A percentile compares a stretch with the other conserved stretches of the same genome.
Conservation (phyloP, 2,113 vertebrate genomes). For the Aix galericulata region DNA sequence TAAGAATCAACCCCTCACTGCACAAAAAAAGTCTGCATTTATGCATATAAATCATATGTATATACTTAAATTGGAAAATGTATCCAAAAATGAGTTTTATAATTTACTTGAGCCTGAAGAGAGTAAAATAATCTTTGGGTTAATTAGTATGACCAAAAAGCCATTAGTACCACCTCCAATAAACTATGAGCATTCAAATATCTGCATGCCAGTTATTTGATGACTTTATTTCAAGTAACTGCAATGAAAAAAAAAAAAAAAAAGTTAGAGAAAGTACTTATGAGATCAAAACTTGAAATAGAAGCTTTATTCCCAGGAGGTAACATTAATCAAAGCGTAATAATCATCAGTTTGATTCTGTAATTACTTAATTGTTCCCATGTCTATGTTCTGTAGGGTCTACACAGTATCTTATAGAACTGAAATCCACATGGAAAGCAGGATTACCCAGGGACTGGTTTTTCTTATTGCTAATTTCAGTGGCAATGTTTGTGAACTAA, state of each 20-base stretch:
- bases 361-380: background rate
- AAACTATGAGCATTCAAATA: background rate
- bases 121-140: background rate
- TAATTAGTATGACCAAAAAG: background rate
- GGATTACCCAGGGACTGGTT: background rate
- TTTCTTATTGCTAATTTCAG: background rate
- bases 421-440: background rate
- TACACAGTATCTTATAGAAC: background rate
- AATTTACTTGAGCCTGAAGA: background rate
- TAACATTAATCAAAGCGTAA: background rate
- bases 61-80: background rate
- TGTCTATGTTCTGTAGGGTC: background rate
- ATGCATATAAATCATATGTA: background rate
- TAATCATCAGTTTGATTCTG: slow-evolving; percentile 7
- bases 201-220: background rate
- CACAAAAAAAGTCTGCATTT: background rate
- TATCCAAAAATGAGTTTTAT: background rate
- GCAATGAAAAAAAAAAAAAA: background rate
- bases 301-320: background rate
- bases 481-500: background rate
- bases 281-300: background rate
- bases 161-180: background rate
- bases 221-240: background rate
- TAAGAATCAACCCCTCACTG: background rate
- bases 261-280: background rate